Base-by-base conservation (phyloP, 2,888 invertebrate genomes). In the Neuroscelio doddi region DNA sequence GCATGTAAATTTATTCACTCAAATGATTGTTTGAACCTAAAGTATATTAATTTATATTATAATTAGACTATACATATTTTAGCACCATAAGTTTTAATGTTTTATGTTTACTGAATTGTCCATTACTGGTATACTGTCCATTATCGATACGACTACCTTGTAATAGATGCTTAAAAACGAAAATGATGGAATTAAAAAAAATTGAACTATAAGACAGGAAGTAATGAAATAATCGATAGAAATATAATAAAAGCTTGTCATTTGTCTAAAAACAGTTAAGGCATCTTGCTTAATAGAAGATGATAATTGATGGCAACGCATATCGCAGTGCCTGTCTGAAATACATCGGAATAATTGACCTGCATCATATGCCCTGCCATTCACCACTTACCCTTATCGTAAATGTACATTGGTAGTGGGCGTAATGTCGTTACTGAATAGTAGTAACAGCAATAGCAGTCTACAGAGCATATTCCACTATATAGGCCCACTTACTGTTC, bases 321-420 rank as follows among this genome's bases (percentile, higher is more conserved):
- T 58, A 68, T 68, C 70, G 69, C 69, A 51, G 52, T 51, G 50
- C 67, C 42, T 53, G 63, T 41, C 62, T 71, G 58, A 69, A 75
- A 76, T 73, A 74, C 72, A 70, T 71, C 68, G 70, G 73, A 78
- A 78, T 74, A 75, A 78, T 79, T 77, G 76, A 78, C 69, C 72
- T 71, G 68, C 64, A 69, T 67, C 56, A 45, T 42, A 41, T 41
- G 39, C 65, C 47, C 45, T 32, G 32, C 51, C 64, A 56, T 63
- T 67, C 69, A 68, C 69, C 76, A 76, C 77, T 79, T 76, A 74
- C 68, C 66, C 70, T 77, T 77, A 79, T 79, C 73, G 68, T 59
- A 61, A 56, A 63, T 73, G 62, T 70, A 64, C 58, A 64, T 49
- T 47, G 36, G 26, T 34, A 32, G 51, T 55, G 55, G 70, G 65